Base-by-base conservation (phyloP, 2,888 invertebrate species). In the Amiota communis region DNA sequence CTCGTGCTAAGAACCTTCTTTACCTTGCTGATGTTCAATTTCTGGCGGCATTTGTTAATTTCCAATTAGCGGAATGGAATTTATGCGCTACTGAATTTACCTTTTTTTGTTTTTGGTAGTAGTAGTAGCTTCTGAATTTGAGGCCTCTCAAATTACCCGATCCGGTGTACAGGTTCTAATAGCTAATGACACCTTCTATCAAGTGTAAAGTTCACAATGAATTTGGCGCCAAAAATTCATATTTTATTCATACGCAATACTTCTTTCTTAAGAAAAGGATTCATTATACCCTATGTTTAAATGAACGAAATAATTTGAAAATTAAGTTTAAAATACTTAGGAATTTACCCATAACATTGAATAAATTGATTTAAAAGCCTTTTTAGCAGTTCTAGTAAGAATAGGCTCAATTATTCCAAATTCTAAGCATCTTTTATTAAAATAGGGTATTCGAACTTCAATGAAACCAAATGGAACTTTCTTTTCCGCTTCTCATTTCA, bases 51-150 rank as follows among this genome's bases (percentile, higher is more conserved):
- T 80, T 84, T 81, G 80, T 84, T 78, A 78, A 79, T 77, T 81
- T 78, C 67, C 78, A 85, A 85, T 83, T 82, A 84, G 85, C 83
- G 79, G 76, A 73, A 84, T 76, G 86, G 86, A 83, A 83, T 83
- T 83, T 84, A 68, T 79, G 77, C 51, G 83, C 83, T 83, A 83
- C 86, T 75, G 85, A 83, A 85, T 75, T 36, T 36, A 36, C 36
- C 36, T 72, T 79, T 75, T 59, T 47, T 49, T 20, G 20, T 48
- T 20, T 78, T n/a, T n/a, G n/a, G n/a, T n/a, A n/a, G n/a, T n/a
- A 46, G 67, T 17, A 57, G 20, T 4, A 11, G 57, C 56, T 51
- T 6, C 17, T 23, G 51, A 53, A 51, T 53, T 20, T 15, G 23
- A 23, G 20, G 0, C 53, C 51, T 53, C 53, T 49, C 63, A 63